Percentiles rank a stretch among this genome's conserved stretches.
phyloP scores from a whole-genome alignment of 1,140 invertebrate species.

The Drosophila kohkoa region DNA sequence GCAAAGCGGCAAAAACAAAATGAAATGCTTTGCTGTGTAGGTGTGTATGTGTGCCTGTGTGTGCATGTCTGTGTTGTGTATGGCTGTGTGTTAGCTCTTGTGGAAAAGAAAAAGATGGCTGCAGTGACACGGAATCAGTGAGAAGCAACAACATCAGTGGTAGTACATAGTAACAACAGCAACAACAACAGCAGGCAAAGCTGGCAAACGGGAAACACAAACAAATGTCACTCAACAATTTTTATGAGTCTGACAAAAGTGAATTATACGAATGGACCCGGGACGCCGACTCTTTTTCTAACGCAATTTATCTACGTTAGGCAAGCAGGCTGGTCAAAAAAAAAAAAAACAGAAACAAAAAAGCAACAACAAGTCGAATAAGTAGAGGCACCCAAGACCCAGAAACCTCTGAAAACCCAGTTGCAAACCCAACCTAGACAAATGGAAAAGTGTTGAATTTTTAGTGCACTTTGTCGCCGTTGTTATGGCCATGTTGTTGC shows the following conservation, averaged over 20 bases:
- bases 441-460: slow-evolving; percentile 76
- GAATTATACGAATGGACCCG: slow-evolving; percentile 82
- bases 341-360: neutral
- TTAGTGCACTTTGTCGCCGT: slow-evolving; percentile 70
- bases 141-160: slow-evolving; percentile 30
- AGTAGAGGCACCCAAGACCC: neutral
- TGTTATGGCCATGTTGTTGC: slow-evolving; percentile 31
- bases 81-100: slow-evolving; percentile 51
- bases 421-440: slow-evolving; percentile 38
- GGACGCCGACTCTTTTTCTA: slow-evolving; percentile 80
- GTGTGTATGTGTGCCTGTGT: slow-evolving; percentile 26
- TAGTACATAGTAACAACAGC: slow-evolving; percentile 24
- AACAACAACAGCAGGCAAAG: slow-evolving; percentile 38
- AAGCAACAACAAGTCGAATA: neutral
- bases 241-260: slow-evolving; percentile 83
- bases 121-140: slow-evolving; percentile 77
- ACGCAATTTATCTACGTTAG: slow-evolving; percentile 82
- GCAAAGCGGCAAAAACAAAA: slow-evolving; percentile 59
- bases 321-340: slow-evolving; percentile 41
- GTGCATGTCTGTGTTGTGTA: slow-evolving; percentile 23
- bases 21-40: slow-evolving; percentile 33
- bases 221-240: slow-evolving; percentile 83
- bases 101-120: slow-evolving; percentile 81
- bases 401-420: slow-evolving; percentile 2
- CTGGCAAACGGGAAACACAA: slow-evolving; percentile 77